phyloP scores from a whole-genome alignment of 2,888 invertebrate species.

The Apocheima hispidaria region DNA sequence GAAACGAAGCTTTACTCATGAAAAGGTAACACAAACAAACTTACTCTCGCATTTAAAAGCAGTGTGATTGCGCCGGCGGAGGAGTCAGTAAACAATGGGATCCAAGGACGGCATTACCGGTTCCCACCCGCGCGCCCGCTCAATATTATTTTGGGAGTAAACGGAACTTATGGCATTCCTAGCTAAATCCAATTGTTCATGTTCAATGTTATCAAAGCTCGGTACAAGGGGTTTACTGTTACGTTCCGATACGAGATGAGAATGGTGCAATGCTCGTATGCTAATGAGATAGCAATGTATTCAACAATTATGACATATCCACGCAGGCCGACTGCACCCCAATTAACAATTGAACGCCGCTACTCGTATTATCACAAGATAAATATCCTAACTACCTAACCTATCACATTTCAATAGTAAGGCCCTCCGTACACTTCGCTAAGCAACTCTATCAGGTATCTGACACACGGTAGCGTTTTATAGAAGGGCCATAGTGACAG shows the following conservation, averaged over 20 bases:
- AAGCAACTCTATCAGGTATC: too few species aligned
- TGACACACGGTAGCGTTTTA: too few species aligned
- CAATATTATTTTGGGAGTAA: slow-evolving; percentile 25
- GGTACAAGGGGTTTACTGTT: neutral
- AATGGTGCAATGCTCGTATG: neutral
- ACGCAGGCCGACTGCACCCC: neutral
- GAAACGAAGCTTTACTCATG: neutral
- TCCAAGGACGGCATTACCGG: slow-evolving; percentile 9
- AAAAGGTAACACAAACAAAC: neutral
- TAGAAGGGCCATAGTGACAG: too few species aligned
- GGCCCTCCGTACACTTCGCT: too few species aligned
- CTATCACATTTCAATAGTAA: too few species aligned
- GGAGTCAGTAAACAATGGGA: slow-evolving; percentile 6
- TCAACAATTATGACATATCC: neutral
- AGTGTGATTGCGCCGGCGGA: neutral
- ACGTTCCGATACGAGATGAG: neutral
- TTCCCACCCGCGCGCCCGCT: neutral
- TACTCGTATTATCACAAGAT: neutral
- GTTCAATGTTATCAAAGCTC: neutral
- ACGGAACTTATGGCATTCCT: slow-evolving; percentile 3
- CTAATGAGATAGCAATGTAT: neutral
- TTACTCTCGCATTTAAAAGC: neutral
- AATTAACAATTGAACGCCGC: neutral
- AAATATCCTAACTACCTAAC: too few species aligned
- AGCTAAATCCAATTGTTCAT: slow-evolving; percentile 10